A percentile compares a stretch with the other conserved stretches of the same genome.
Conservation (phyloP, 2,113 vertebrate species). For the Gnathonemus longibarbis region DNA sequence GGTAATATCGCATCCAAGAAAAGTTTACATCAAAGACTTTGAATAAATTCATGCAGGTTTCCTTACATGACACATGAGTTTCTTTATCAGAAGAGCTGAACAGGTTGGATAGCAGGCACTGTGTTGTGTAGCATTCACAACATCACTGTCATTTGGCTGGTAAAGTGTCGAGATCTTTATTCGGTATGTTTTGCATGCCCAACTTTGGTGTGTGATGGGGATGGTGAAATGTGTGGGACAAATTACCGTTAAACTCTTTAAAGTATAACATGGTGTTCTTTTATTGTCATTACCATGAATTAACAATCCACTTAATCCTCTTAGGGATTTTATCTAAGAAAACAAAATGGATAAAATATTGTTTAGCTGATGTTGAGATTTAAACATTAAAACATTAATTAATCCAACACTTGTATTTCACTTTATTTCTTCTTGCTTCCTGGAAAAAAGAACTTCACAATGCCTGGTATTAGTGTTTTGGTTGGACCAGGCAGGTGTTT, state of each 20-base stretch:
- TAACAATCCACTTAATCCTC: neutral
- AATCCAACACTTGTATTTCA: neutral
- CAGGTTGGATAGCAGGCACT: neutral
- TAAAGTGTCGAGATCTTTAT: neutral
- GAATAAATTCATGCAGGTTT: neutral
- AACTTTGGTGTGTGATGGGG: neutral
- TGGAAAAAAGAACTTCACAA: neutral
- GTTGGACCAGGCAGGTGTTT: neutral
- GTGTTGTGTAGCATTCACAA: neutral
- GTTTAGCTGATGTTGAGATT: neutral
- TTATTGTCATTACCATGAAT: neutral
- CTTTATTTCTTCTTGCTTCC: neutral
- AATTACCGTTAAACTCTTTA: neutral
- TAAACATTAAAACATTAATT: neutral
- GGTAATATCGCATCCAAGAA: neutral
- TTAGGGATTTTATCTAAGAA: neutral
- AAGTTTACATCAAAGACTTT: neutral
- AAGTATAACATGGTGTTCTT: neutral
- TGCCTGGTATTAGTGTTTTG: neutral
- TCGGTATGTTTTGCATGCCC: neutral
- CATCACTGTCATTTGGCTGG: neutral
- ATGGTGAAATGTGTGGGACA: neutral
- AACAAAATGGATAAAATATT: neutral
- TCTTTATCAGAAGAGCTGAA: neutral
- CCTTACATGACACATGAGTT: neutral